Evolutionary conservation across 2,888 invertebrate genomes (phyloP), one percentile per base, ranked within the genome.

Genomic region (Eilema griseolum): DNA sequence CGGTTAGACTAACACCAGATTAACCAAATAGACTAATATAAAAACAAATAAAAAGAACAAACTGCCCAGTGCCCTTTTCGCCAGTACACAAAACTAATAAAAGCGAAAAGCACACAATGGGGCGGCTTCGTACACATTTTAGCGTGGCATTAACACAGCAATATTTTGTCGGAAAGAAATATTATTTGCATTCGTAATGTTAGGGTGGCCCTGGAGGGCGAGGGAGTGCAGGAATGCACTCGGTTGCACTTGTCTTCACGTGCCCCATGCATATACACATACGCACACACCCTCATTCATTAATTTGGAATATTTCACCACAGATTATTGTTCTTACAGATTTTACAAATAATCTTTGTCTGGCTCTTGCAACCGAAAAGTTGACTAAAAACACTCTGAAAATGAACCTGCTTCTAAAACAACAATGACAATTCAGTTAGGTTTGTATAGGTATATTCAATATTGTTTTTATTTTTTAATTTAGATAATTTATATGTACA

Each of bases 81-180:
- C 83, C 88, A 91, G 90, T 91, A 91, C 90, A 90, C 83, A 81
- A 82, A 88, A 90, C 90, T 88, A 91, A 93, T 92, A 94, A 92
- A 93, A 90, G 88, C 82, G 87, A 90, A 86, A 87, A 88, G 86
- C 87, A 91, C 89, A 93, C 92, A 91, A 88, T 87, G 83, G 90
- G 90, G 90, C 84, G 85, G 80, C 85, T 80, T 80, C 70, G 85
- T 85, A 86, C 86, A 90, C 91, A 92, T 92, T 92, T 91, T 89
- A 90, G 89, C 89, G 86, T 88, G 89, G 88, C 88, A 94, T 94
- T 95, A 95, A 93, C 94, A 92, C 91, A 85, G 89, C 89, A 88
- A 93, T 93, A 92, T 93, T 92, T 93, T 90, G 92, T 91, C 79
- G 85, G 87, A 88, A 94, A 93, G 93, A 93, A 94, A 92, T 92